Conservation (phyloP, 2,113 vertebrate species). For the Rhinogobius similis region DNA sequence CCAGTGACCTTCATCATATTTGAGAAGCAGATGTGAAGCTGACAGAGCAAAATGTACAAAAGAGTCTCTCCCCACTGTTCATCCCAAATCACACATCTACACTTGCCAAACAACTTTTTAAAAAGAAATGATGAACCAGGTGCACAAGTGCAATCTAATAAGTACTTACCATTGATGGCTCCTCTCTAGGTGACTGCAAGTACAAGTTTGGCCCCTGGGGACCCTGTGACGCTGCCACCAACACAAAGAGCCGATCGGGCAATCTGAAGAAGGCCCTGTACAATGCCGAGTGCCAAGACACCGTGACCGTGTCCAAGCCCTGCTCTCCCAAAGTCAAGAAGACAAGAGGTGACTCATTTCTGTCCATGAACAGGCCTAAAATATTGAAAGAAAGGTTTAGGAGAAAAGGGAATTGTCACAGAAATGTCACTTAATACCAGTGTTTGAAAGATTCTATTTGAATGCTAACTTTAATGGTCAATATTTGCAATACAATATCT, state of each 20-base stretch:
- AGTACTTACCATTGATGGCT: not conserved
- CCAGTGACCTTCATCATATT: no score
- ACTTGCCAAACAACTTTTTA: not conserved
- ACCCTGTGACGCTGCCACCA: conserved; percentile 81
- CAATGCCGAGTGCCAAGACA: conserved; percentile 89
- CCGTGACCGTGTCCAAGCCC: conserved; percentile 89
- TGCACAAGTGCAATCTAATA: not conserved
- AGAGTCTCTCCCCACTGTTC: not conserved
- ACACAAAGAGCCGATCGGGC: conserved; percentile 86
- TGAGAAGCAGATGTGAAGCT: no score
- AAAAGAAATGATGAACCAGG: not conserved
- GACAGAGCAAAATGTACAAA: no score
- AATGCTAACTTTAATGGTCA: no score
- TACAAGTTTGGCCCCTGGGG: conserved; percentile 94
- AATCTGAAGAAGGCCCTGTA: conserved; percentile 90
- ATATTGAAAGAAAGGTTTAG: not conserved
- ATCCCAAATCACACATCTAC: not conserved
- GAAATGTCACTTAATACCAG: no score
- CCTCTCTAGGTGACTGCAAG: conserved; percentile 88
- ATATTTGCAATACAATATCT: not conserved
- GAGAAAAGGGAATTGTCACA: no score
- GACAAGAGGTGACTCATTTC: conserved; percentile 78
- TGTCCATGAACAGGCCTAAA: not conserved
- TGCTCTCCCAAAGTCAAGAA: conserved; percentile 87
- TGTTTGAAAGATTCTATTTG: no score